Evolutionary conservation across 1,140 invertebrate species (phyloP).

Genomic region (Sitobion miscanthi): DNA sequence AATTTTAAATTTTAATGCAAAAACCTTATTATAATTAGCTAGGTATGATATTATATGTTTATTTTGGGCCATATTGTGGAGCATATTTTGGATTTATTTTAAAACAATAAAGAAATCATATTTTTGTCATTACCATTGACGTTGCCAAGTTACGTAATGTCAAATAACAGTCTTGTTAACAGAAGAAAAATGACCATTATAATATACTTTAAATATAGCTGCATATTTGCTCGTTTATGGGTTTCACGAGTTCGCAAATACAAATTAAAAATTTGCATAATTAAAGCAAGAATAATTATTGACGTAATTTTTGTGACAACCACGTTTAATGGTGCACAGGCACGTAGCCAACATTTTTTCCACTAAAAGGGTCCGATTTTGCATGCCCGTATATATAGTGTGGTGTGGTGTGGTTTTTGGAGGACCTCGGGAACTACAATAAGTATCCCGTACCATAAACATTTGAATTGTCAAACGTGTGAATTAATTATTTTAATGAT

Average conservation of each 20-base stretch:
- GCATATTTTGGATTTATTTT: neutral
- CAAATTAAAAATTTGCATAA: conserved; percentile 9
- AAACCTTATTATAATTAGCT: neutral
- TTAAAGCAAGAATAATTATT: conserved; percentile 22
- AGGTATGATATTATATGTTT: neutral
- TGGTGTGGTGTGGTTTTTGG: neutral
- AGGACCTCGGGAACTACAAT: neutral
- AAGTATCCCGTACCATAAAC: neutral
- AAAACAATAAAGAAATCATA: neutral
- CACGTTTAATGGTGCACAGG: neutral
- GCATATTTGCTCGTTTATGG: neutral
- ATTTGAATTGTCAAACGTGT: neutral
- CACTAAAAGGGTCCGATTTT: neutral
- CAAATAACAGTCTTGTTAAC: conserved; percentile 5
- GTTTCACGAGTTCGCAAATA: neutral
- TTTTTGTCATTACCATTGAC: neutral
- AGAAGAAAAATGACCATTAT: neutral
- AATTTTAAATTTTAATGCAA: neutral
- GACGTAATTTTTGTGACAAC: conserved; percentile 28
- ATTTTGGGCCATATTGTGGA: neutral
- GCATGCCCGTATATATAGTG: neutral
- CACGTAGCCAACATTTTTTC: neutral
- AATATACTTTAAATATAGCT: neutral
- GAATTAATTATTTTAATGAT: neutral
- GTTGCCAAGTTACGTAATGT: neutral